Conservation (phyloP, 2,888 invertebrate genomes). For the Lasioglossum calceatum region DNA sequence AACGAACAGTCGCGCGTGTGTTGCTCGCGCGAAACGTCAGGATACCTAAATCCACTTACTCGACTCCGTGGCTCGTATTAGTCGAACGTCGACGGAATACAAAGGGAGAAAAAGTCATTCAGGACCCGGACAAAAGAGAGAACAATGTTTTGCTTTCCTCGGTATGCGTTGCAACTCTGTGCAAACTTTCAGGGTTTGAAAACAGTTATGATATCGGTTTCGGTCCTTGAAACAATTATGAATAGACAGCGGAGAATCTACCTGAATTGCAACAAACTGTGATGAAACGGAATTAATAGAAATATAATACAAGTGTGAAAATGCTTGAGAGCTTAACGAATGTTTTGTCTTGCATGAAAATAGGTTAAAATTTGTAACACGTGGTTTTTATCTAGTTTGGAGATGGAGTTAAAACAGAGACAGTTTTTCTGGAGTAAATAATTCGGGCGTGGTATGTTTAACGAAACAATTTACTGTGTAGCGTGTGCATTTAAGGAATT, state of each 20-base stretch:
- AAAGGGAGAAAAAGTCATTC: constrained; percentile 18
- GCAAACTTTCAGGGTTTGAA: background rate
- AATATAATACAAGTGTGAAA: background rate
- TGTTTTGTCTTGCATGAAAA: background rate
- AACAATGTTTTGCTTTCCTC: background rate
- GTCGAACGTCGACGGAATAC: constrained; percentile 36
- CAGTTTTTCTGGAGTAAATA: background rate
- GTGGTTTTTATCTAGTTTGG: background rate
- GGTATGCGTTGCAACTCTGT: background rate
- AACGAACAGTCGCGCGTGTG: background rate
- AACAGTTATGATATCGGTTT: too few species aligned
- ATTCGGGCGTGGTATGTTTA: background rate
- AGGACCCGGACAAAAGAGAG: background rate
- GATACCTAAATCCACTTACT: constrained; percentile 32
- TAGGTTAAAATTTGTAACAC: background rate
- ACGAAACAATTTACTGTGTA: background rate
- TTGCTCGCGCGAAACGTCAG: constrained; percentile 34
- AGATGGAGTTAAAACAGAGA: background rate
- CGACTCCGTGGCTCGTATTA: constrained; percentile 12
- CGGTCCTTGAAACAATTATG: too few species aligned
- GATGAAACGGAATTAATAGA: too few species aligned
- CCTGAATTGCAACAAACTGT: too few species aligned
- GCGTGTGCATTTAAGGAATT: background rate
- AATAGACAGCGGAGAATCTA: too few species aligned
- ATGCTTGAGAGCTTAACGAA: background rate